Conservation (phyloP, 2,888 invertebrate species). For the Tricholauxania praeusta region DNA sequence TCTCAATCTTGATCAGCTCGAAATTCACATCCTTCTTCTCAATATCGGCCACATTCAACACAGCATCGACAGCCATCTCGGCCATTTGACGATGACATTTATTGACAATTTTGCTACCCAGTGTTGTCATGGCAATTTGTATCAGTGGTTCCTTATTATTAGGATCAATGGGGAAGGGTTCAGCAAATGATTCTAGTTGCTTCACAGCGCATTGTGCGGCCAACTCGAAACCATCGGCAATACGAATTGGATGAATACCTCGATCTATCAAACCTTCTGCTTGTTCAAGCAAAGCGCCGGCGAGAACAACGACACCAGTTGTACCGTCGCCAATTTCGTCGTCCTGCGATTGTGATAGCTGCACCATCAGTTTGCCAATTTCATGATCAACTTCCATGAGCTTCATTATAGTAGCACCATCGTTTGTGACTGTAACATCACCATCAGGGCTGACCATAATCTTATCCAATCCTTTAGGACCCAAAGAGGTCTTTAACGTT, state of each 20-base stretch:
- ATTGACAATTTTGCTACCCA: slow-evolving; percentile 98
- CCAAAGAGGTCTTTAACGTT: slow-evolving; percentile 92
- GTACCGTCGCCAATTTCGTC: slow-evolving; percentile 99
- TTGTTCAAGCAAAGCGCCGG: slow-evolving; percentile 92
- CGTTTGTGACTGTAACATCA: slow-evolving; percentile 97
- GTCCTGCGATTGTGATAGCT: slow-evolving; percentile 98
- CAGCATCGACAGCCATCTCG: slow-evolving; percentile 97
- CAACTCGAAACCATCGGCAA: slow-evolving; percentile 98
- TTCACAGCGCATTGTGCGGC: slow-evolving; percentile 91
- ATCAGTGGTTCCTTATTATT: slow-evolving; percentile 89
- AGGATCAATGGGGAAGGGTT: slow-evolving; percentile 87
- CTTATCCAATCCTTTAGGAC: slow-evolving; percentile 97
- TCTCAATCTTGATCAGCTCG: slow-evolving; percentile 98
- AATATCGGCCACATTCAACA: slow-evolving; percentile 93
- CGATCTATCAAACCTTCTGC: slow-evolving; percentile 92
- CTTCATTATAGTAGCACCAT: slow-evolving; percentile 99
- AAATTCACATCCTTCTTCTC: slow-evolving; percentile 97
- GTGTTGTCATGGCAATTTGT: slow-evolving; percentile 96
- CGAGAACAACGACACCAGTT: slow-evolving; percentile 93
- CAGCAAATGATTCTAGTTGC: slow-evolving; percentile 89
- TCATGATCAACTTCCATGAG: slow-evolving; percentile 99
- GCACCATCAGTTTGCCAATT: slow-evolving; percentile 97
- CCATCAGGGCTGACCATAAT: slow-evolving; percentile 98
- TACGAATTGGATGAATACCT: slow-evolving; percentile 98
- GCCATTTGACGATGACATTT: slow-evolving; percentile 98